Evolutionary conservation across 2,797 vertebrate species (phyloP).

Genomic region (Geotrypetes seraphini): DNA sequence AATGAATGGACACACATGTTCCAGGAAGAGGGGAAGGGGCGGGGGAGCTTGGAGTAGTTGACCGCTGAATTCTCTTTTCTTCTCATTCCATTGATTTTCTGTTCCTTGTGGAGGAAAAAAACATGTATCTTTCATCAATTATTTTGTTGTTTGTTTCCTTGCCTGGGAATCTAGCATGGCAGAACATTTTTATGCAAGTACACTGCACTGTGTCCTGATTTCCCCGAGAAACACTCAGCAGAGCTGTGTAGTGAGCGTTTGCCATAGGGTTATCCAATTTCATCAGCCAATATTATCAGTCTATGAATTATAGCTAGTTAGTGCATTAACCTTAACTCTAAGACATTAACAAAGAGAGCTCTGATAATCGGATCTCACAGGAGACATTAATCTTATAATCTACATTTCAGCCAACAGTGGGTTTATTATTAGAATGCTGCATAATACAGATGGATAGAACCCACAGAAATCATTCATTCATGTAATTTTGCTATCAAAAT

Average conservation of each 20-base stretch:
- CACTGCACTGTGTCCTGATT: neutral
- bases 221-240: neutral
- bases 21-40: no score
- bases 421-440: constrained; percentile 31
- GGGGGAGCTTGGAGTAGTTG: no score
- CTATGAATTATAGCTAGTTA: constrained; percentile 19
- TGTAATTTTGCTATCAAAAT: constrained; percentile 26
- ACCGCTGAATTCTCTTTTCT: no score
- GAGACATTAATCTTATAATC: constrained; percentile 14
- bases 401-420: constrained; percentile 21
- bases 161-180: neutral
- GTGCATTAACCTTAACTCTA: constrained; percentile 26
- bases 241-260: neutral
- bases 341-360: constrained; percentile 19
- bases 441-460: constrained; percentile 19
- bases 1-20: no score
- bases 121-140: constrained; percentile 14
- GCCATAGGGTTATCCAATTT: neutral
- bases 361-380: constrained; percentile 10
- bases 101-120: constrained; percentile 5
- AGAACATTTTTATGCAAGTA: neutral
- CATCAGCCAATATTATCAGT: constrained; percentile 3
- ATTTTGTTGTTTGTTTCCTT: neutral
- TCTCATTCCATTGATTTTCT: constrained; percentile 10
- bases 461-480: constrained; percentile 19